A percentile compares a stretch with the other conserved stretches of the same genome.
These are phyloP conservation scores for Hydrochoerus hydrochaeris DNA, from an alignment of 2,113 vertebrate genomes.

Conservation along the genomic window DNA sequence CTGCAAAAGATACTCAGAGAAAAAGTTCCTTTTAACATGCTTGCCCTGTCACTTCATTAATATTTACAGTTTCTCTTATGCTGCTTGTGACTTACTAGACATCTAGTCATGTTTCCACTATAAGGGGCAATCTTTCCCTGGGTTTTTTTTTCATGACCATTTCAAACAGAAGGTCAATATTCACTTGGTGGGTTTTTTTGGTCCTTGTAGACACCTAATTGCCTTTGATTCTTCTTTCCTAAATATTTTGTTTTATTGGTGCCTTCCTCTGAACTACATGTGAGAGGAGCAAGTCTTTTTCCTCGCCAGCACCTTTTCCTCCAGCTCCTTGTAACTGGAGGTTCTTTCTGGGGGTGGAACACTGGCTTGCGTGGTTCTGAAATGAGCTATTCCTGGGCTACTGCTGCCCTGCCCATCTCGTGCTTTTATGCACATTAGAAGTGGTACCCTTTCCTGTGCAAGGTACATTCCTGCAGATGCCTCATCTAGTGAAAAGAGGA, in stretches of 20 bases:
- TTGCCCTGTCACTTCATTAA: slow-evolving; percentile 59
- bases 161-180: slow-evolving; percentile 31
- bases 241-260: slow-evolving; percentile 18
- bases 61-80: slow-evolving; percentile 58
- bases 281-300: not conserved
- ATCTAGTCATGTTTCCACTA: not conserved
- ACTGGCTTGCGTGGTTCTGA: rapidly evolving
- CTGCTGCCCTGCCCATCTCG: rapidly evolving
- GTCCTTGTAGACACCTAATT: slow-evolving; percentile 26
- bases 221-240: slow-evolving; percentile 37
- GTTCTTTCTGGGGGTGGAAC: rapidly evolving
- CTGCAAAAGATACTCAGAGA: slow-evolving; percentile 58
- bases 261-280: not conserved
- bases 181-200: not conserved
- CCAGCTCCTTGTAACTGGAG: rapidly evolving
- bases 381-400: not conserved
- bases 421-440: not conserved
- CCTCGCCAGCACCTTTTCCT: not conserved
- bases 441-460: rapidly evolving
- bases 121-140: not conserved
- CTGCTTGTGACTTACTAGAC: not conserved
- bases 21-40: slow-evolving; percentile 62
- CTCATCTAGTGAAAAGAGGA: not conserved
- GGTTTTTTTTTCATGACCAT: slow-evolving; percentile 3
- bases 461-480: not conserved